Percentiles rank a stretch among this genome's conserved stretches.
phyloP scores from a whole-genome alignment of 2,797 vertebrate species.

The Poecile montanus region DNA sequence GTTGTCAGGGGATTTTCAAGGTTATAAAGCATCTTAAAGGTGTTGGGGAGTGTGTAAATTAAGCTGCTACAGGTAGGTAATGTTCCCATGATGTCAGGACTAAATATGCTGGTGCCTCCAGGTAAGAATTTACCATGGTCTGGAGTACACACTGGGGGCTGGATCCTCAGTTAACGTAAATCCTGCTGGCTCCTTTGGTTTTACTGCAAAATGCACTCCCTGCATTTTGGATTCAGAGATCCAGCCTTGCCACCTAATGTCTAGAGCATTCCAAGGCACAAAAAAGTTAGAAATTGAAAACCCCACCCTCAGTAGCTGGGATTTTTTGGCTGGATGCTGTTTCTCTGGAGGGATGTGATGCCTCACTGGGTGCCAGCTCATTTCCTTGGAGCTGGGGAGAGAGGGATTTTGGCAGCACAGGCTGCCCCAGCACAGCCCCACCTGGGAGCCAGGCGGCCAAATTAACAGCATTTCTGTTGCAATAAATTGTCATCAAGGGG shows the following conservation, averaged over 20 bases:
- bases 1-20: constrained; percentile 70
- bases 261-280: background rate
- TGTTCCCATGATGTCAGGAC: constrained; percentile 28
- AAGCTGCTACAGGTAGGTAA: constrained; percentile 59
- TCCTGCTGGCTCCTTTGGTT: background rate
- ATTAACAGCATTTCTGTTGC: background rate
- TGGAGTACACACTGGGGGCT: background rate
- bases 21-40: constrained; percentile 68
- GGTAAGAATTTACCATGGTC: constrained; percentile 24
- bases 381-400: background rate
- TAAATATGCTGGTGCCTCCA: constrained; percentile 53
- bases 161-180: constrained; percentile 18
- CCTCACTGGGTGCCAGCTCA: background rate
- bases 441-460: constrained; percentile 18
- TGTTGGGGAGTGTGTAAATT: constrained; percentile 59
- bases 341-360: fast-evolving
- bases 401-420: background rate
- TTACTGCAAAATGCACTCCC: background rate
- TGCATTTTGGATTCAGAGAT: background rate
- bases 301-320: background rate
- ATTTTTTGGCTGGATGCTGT: background rate
- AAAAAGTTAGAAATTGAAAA: background rate
- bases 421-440: background rate
- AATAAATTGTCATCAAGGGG: background rate
- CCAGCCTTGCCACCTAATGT: background rate